phyloP scores from a whole-genome alignment of 2,113 vertebrate genomes.

The Noturus placidus region DNA sequence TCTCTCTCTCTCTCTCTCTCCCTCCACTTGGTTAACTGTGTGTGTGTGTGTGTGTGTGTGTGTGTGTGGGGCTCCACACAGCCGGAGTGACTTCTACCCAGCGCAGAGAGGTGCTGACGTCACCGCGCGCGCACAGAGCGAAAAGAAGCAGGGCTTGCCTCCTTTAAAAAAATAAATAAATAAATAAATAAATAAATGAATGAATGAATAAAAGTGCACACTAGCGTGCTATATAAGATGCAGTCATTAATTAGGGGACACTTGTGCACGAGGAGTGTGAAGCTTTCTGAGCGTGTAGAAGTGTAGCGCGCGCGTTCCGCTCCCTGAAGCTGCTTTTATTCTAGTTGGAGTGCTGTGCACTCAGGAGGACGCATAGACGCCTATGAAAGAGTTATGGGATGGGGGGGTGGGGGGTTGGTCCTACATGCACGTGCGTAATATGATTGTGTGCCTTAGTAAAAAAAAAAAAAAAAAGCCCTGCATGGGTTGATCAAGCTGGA shows the following conservation, averaged over 20 bases:
- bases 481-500: not conserved
- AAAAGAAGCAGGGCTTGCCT: constrained; percentile 3
- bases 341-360: not conserved
- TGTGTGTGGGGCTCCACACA: not conserved
- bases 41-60: not conserved
- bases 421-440: not conserved
- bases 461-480: too few relatives aligned
- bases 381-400: not conserved
- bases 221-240: too few relatives aligned
- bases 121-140: constrained; percentile 6
- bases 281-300: not conserved
- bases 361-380: not conserved
- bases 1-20: not conserved
- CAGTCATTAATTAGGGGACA: too few relatives aligned
- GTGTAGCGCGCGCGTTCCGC: not conserved
- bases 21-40: constrained; percentile 15
- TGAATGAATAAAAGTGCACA: too few relatives aligned
- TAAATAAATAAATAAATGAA: too few relatives aligned
- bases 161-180: too few relatives aligned
- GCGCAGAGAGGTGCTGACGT: constrained; percentile 29
- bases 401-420: too few relatives aligned
- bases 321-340: not conserved
- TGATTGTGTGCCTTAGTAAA: not conserved
- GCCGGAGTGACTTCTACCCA: constrained; percentile 14
- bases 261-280: too few relatives aligned